Percentiles rank a stretch among this genome's conserved stretches.
phyloP scores from a whole-genome alignment of 2,797 vertebrate genomes.

The Cossypha polioptera region DNA sequence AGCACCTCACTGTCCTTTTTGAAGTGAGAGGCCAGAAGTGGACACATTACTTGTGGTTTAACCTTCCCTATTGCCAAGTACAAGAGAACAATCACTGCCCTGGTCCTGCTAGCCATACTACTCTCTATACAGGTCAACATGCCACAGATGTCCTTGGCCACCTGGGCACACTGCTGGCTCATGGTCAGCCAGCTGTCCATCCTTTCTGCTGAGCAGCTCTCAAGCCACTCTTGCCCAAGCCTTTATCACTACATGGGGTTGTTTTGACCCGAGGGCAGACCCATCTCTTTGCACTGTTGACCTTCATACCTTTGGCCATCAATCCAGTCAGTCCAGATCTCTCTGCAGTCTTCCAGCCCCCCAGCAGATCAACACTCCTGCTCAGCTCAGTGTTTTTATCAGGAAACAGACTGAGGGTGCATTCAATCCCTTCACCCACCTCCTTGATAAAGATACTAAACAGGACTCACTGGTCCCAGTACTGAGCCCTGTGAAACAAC shows the following conservation, averaged over 20 bases:
- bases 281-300: neutral
- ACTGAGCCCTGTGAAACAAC: neutral
- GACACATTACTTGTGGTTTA: too few relatives aligned
- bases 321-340: neutral
- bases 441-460: fast-evolving
- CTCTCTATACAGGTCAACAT: neutral
- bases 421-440: fast-evolving
- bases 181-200: neutral
- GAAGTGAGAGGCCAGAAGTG: neutral
- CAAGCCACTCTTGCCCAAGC: neutral
- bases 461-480: neutral
- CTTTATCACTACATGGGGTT: neutral
- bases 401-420: neutral
- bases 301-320: neutral
- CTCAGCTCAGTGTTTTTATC: fast-evolving
- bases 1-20: neutral
- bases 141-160: neutral
- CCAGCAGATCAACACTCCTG: neutral
- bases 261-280: too few relatives aligned
- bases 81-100: neutral
- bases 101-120: neutral
- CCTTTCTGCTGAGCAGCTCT: neutral
- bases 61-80: too few relatives aligned
- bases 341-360: neutral
- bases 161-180: neutral